A percentile compares a stretch with the other conserved stretches of the same genome.
Evolutionary conservation across 2,113 vertebrate genomes (phyloP).

Genomic region (Murina feae): DNA sequence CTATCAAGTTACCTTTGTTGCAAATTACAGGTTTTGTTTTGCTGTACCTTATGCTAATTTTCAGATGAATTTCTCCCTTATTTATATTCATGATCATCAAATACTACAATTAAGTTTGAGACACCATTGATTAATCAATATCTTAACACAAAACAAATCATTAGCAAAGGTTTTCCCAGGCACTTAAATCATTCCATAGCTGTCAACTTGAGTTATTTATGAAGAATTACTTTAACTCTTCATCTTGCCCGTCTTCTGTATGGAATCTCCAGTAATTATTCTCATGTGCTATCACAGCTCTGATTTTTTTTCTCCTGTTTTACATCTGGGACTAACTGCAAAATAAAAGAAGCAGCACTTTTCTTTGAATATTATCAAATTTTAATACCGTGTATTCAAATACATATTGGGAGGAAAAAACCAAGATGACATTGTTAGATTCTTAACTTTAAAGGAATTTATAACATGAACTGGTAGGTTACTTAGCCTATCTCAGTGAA

Average conservation of each 20-base stretch:
- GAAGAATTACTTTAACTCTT: not conserved
- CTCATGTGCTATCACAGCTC: not conserved
- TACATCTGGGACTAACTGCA: not conserved
- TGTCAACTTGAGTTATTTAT: not conserved
- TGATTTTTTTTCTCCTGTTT: not conserved
- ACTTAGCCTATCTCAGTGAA: not conserved
- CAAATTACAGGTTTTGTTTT: not conserved
- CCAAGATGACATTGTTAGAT: not conserved
- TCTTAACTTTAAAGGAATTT: not conserved
- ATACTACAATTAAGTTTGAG: not conserved
- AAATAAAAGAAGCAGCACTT: not conserved
- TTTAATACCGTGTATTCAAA: not conserved
- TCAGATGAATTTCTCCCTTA: not conserved
- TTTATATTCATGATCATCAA: not conserved
- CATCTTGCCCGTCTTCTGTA: not conserved
- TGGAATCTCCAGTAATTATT: not conserved
- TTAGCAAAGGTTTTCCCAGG: not conserved
- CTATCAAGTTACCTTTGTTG: not conserved
- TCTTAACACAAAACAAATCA: constrained; percentile 18
- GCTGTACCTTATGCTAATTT: not conserved
- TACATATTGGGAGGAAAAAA: not conserved
- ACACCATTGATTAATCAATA: not conserved
- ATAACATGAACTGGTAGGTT: not conserved
- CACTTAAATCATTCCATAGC: not conserved
- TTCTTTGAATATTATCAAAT: not conserved